Base-by-base conservation (phyloP, 2,113 vertebrate genomes). In the Henicopernis longicauda region DNA sequence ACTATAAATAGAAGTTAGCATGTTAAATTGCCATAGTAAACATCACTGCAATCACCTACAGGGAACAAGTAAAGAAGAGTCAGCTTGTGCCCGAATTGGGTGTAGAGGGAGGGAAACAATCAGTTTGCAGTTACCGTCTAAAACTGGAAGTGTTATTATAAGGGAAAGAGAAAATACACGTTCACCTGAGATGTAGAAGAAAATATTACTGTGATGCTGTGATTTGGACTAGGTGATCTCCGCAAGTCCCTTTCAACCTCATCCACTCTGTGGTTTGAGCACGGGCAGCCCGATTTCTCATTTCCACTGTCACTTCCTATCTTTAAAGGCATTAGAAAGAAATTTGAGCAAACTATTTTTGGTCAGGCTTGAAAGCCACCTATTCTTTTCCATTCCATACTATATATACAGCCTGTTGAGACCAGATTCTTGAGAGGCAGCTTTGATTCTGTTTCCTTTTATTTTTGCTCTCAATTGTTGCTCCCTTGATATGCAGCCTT, bases 311-410 rank as follows among this genome's bases (percentile, higher is more conserved):
- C 82, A n/a, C 14, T 59, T 63, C 61, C 62, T 7, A 59, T 82
- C 82, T 92, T 72, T 16, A 77, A 59, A 80, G 62, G 66, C 86
- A 91, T 85, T 76, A 79, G 32, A 67, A 62, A 71, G 49, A 44
- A 71, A 63, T 67, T 13, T 12, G 3, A 92, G 57, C 49, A 1
- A 29, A 32, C 40, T 79, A n/a, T 82, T 89, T 96, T 92, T 63
- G 90, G 71, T 9, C 67, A 65, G 70, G 52, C 42, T 91, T 62
- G 57, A 69, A 71, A 96, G 36, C 50, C 45, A 29, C 50, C 34
- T 71, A 0, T 26, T 54, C 31, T 70, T 71, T 38, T 6, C 36
- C n/a, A 27, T 69, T 40, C 25, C 18, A 4, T 10, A 6, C n/a
- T 25, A 9, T 22, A 26, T 27, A 7, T 15, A 4, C 13, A 29